phyloP scores from a whole-genome alignment of 2,888 invertebrate species.

The Caenorhabditis doughertyi region DNA sequence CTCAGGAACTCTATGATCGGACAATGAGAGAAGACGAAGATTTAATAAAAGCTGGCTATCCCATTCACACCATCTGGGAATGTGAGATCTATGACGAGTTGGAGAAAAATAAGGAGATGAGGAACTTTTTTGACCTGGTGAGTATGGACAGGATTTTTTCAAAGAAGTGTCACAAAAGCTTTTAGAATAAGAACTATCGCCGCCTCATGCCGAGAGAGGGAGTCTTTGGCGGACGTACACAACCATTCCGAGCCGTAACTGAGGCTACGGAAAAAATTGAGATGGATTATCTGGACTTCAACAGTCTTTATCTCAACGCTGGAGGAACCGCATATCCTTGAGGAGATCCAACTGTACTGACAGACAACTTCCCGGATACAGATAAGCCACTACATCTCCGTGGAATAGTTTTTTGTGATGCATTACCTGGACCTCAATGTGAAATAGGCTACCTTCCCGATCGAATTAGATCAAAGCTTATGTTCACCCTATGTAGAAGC shows the following conservation, averaged over 20 bases:
- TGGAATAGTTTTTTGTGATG: too few species aligned
- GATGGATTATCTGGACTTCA: not conserved
- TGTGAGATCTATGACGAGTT: not conserved
- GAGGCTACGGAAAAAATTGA: not conserved
- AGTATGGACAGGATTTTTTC: too few species aligned
- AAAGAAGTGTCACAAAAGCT: not conserved
- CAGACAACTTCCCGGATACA: not conserved
- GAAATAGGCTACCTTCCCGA: not conserved
- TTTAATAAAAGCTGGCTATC: not conserved
- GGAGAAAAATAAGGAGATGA: not conserved
- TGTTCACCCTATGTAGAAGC: not conserved
- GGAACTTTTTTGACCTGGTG: not conserved
- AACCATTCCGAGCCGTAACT: not conserved
- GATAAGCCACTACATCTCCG: too few species aligned
- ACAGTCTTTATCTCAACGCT: not conserved
- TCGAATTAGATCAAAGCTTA: too few species aligned
- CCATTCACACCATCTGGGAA: not conserved
- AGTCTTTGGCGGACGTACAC: constrained; percentile 6
- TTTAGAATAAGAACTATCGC: not conserved
- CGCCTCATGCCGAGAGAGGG: not conserved
- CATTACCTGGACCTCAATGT: not conserved
- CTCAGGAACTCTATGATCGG: not conserved
- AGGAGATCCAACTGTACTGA: not conserved
- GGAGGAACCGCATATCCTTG: not conserved
- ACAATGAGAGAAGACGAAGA: not conserved